A percentile compares a stretch with the other conserved stretches of the same genome.
These are phyloP conservation scores for Phrynocephalus forsythii DNA, from an alignment of 2,797 vertebrate species.

Conservation along the genomic window DNA sequence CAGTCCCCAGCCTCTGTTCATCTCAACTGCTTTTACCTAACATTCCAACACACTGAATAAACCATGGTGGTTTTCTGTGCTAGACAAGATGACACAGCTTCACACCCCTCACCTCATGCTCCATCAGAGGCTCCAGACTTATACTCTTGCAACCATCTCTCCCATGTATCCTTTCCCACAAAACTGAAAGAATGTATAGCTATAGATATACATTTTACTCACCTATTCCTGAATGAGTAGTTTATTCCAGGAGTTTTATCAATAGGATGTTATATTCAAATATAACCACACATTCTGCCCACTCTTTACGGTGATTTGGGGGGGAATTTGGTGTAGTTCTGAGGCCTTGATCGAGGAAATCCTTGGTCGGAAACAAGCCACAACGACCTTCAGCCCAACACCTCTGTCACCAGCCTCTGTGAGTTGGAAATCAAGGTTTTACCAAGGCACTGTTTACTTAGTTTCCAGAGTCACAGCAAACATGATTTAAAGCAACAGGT, in stretches of 20 bases:
- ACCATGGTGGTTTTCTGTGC: constrained; percentile 1
- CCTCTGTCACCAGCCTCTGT: constrained; percentile 46
- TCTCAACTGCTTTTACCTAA: not conserved
- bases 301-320: not conserved
- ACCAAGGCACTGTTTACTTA: constrained; percentile 70
- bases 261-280: fast-evolving
- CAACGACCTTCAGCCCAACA: constrained; percentile 66
- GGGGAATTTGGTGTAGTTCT: not conserved
- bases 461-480: constrained; percentile 70
- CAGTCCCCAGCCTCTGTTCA: no score
- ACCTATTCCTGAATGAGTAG: constrained; percentile 58
- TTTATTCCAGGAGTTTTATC: constrained; percentile 31
- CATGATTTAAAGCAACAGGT: constrained; percentile 71
- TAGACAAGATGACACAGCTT: constrained; percentile 11
- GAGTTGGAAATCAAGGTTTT: constrained; percentile 55
- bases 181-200: not conserved
- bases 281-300: constrained; percentile 7
- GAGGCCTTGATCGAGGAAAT: constrained; percentile 23
- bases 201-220: constrained; percentile 52
- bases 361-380: constrained; percentile 31
- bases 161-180: not conserved
- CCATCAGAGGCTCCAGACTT: not conserved
- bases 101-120: constrained; percentile 37
- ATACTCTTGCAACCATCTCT: not conserved
- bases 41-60: constrained; percentile 35